phyloP scores from a whole-genome alignment of 2,888 invertebrate species.

The Pyrrhosoma nymphula region DNA sequence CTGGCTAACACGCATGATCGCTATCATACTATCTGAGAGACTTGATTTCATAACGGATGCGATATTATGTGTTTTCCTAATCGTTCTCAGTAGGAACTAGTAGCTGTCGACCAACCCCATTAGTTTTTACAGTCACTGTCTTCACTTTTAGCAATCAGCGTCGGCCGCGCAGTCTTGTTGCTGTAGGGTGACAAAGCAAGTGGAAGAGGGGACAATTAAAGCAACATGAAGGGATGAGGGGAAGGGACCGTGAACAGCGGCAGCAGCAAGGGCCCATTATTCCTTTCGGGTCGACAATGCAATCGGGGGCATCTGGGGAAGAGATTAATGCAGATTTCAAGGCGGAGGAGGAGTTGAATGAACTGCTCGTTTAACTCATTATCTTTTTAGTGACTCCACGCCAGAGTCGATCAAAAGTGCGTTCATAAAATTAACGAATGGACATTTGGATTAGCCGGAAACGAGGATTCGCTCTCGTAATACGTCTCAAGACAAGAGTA shows the following conservation, averaged over 20 bases:
- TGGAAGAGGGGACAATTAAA: neutral
- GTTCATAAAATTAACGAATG: neutral
- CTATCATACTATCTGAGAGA: too few relatives aligned
- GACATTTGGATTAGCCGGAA: neutral
- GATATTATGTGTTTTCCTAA: too few relatives aligned
- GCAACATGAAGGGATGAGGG: neutral
- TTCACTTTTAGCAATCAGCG: too few relatives aligned
- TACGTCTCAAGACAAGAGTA: neutral
- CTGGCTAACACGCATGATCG: too few relatives aligned
- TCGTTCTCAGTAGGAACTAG: too few relatives aligned
- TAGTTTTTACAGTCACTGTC: too few relatives aligned
- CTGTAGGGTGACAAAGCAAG: neutral
- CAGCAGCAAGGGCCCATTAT: neutral
- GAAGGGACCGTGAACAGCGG: neutral
- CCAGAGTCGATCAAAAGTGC: neutral
- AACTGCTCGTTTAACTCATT: neutral
- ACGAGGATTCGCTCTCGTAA: neutral
- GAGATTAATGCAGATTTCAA: neutral
- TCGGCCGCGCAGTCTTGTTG: neutral
- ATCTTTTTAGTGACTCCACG: neutral
- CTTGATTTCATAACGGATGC: too few relatives aligned
- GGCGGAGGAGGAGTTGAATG: neutral
- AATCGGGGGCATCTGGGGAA: neutral
- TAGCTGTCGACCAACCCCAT: too few relatives aligned
- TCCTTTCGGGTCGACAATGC: neutral